Conservation (phyloP, 1,140 invertebrate genomes). For the Drosophila pallidifrons region DNA sequence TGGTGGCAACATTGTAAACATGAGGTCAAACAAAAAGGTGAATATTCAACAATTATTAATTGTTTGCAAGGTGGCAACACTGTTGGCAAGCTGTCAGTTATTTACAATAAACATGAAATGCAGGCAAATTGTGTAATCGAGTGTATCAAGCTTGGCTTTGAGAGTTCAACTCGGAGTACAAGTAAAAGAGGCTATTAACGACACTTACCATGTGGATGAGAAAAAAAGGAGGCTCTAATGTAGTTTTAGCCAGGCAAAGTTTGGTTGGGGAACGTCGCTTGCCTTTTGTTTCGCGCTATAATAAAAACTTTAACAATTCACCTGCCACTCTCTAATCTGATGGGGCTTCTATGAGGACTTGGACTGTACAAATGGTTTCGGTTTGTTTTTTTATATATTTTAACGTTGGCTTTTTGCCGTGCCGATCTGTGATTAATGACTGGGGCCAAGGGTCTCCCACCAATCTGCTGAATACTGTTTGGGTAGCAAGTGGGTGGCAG, state of each 20-base stretch:
- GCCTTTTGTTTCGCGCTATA: slow-evolving; percentile 29
- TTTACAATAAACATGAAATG: background rate
- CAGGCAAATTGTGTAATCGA: slow-evolving; percentile 3
- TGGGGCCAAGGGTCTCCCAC: slow-evolving; percentile 25
- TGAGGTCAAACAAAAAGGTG: background rate
- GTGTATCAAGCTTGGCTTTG: background rate
- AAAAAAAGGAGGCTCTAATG: slow-evolving; percentile 9
- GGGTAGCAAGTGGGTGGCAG: too few relatives aligned
- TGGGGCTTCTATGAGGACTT: slow-evolving; percentile 13
- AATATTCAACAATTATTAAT: background rate
- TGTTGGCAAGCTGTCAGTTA: background rate
- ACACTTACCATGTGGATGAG: slow-evolving; percentile 6
- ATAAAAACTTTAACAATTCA: slow-evolving; percentile 66
- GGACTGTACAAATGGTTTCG: slow-evolving; percentile 64
- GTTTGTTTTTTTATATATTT: slow-evolving; percentile 36
- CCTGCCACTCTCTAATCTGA: slow-evolving; percentile 38
- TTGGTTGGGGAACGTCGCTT: background rate
- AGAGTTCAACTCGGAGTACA: background rate
- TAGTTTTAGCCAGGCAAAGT: slow-evolving; percentile 17
- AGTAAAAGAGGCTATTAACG: slow-evolving; percentile 4
- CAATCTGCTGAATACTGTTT: slow-evolving; percentile 17
- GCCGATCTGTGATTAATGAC: slow-evolving; percentile 80
- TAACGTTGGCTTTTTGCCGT: slow-evolving; percentile 55
- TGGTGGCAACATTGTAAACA: background rate
- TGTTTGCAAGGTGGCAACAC: background rate